phyloP scores from a whole-genome alignment of 2,113 vertebrate species.

The Piprites chloris region DNA sequence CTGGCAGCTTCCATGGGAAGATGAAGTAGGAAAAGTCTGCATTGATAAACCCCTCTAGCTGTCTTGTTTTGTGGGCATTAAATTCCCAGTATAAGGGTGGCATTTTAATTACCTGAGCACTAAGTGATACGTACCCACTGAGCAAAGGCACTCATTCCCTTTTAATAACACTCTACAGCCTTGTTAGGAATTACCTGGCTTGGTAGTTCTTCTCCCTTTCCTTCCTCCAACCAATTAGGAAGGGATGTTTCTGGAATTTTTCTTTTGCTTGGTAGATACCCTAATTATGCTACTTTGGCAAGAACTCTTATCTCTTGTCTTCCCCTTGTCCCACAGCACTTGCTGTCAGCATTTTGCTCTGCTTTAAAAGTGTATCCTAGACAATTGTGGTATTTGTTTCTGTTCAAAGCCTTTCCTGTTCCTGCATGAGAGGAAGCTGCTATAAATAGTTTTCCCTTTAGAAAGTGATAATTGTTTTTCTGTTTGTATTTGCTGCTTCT shows the following conservation, averaged over 20 bases:
- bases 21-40: background rate
- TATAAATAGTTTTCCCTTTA: conserved; percentile 4
- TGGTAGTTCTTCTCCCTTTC: background rate
- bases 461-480: conserved; percentile 2
- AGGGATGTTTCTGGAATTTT: background rate
- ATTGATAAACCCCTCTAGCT: background rate
- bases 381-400: background rate
- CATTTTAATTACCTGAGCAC: background rate
- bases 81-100: background rate
- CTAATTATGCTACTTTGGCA: background rate
- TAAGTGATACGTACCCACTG: background rate
- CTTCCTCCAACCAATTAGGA: background rate
- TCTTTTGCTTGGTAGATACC: background rate
- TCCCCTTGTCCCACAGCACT: background rate
- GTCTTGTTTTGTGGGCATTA: background rate
- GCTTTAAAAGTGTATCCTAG: background rate
- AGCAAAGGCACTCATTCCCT: background rate
- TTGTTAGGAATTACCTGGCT: background rate
- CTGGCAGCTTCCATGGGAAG: background rate
- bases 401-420: conserved; percentile 20
- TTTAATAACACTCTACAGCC: background rate
- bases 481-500: background rate
- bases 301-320: background rate
- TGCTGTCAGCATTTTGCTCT: background rate
- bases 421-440: background rate